phyloP scores from a whole-genome alignment of 2,113 vertebrate species.

The Budorcas taxicolor region DNA sequence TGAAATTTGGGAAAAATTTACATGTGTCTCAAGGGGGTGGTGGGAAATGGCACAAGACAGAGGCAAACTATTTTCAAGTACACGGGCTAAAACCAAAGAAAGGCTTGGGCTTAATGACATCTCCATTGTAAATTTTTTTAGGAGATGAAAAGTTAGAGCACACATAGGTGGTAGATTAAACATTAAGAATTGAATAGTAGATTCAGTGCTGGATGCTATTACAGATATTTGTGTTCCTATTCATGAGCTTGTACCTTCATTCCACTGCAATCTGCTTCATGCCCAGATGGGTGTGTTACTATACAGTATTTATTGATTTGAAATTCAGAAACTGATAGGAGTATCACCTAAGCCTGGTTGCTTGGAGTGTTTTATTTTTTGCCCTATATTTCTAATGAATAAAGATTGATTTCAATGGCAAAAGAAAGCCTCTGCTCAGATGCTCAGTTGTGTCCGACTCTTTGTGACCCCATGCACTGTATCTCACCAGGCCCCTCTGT shows the following conservation, averaged over 20 bases:
- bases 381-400: background rate
- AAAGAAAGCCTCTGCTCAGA: background rate
- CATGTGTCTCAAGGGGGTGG: background rate
- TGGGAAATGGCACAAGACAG: background rate
- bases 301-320: background rate
- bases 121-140: background rate
- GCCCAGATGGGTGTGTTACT: background rate
- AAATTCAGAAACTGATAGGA: background rate
- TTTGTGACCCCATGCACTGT: background rate
- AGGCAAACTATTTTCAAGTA: background rate
- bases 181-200: background rate
- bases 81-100: background rate
- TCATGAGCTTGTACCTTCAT: background rate
- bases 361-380: background rate
- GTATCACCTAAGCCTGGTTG: background rate
- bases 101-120: background rate
- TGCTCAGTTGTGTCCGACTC: background rate
- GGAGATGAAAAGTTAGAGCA: background rate
- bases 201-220: background rate
- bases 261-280: background rate
- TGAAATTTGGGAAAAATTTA: background rate
- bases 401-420: background rate
- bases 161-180: background rate
- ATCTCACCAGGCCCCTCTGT: background rate
- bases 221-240: background rate